Percentiles rank a stretch among this genome's conserved stretches.
Evolutionary conservation across 2,113 vertebrate genomes (phyloP).

Genomic region (Boulengeromyrus knoepffleri): DNA sequence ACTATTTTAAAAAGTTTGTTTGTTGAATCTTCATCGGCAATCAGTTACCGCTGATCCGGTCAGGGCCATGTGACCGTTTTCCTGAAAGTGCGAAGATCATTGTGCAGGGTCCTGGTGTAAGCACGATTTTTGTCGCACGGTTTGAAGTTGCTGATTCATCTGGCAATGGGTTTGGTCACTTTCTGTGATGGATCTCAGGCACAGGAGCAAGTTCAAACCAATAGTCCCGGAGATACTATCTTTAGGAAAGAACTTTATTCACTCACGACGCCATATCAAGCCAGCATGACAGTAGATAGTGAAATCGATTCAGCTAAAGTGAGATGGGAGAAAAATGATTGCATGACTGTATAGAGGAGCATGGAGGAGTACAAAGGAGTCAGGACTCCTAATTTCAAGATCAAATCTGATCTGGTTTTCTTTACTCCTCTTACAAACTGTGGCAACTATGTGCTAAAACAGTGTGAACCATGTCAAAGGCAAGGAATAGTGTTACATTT

Average conservation of each 20-base stretch:
- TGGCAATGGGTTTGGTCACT: neutral
- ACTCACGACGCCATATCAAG: neutral
- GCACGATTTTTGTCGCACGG: neutral
- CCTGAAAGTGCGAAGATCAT: neutral
- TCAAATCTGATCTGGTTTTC: neutral
- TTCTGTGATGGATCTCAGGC: neutral
- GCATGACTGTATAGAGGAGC: neutral
- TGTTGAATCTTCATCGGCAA: neutral
- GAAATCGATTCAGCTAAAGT: neutral
- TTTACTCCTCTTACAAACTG: neutral
- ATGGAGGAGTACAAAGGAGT: neutral
- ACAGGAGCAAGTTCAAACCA: neutral
- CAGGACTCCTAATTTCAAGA: neutral
- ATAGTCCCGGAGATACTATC: neutral
- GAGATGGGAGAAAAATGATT: neutral
- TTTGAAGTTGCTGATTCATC: neutral
- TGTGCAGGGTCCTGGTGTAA: neutral
- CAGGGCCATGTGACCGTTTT: neutral
- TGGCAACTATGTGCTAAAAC: neutral
- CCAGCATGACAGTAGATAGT: neutral
- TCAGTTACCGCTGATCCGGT: neutral
- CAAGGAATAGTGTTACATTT: neutral
- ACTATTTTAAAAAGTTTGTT: neutral
- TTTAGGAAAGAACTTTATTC: neutral
- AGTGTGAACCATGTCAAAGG: neutral